phyloP scores from a whole-genome alignment of 2,797 vertebrate genomes.

The Todus mexicanus region DNA sequence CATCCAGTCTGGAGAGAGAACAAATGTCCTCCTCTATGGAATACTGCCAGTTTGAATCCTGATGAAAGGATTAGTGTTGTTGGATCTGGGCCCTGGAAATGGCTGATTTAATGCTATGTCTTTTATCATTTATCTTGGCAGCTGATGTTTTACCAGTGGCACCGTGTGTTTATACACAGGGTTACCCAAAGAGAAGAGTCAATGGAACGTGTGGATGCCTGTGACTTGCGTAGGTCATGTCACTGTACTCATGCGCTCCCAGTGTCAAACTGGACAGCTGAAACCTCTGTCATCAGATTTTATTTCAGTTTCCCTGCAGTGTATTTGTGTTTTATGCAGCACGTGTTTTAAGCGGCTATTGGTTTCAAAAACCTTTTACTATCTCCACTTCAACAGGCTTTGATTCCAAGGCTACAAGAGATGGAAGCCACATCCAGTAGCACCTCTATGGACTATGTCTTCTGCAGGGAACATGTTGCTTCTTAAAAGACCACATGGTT shows the following conservation, averaged over 20 bases:
- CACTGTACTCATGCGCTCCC: neutral
- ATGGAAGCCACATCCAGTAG: neutral
- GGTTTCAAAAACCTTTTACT: neutral
- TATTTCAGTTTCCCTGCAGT: neutral
- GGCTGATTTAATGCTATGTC: neutral
- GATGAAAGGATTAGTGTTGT: constrained; percentile 5
- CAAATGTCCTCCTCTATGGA: neutral
- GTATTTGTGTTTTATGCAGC: neutral
- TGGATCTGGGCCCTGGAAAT: constrained; percentile 10
- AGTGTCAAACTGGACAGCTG: neutral
- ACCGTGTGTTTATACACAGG: neutral
- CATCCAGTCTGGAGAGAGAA: neutral
- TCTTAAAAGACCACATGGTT: neutral
- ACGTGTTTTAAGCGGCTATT: neutral
- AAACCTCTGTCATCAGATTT: neutral
- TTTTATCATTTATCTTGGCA: constrained; percentile 6
- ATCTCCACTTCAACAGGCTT: neutral
- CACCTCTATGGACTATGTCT: neutral
- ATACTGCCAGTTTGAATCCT: neutral
- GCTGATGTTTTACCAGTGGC: neutral
- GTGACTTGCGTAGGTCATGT: neutral
- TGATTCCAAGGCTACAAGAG: neutral
- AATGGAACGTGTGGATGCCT: neutral
- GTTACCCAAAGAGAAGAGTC: neutral
- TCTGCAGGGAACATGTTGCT: neutral